Percentiles rank a stretch among this genome's conserved stretches.
These are phyloP conservation scores for Rousettus leschenaultii DNA, from an alignment of 2,113 vertebrate species.

Conservation along the genomic window DNA sequence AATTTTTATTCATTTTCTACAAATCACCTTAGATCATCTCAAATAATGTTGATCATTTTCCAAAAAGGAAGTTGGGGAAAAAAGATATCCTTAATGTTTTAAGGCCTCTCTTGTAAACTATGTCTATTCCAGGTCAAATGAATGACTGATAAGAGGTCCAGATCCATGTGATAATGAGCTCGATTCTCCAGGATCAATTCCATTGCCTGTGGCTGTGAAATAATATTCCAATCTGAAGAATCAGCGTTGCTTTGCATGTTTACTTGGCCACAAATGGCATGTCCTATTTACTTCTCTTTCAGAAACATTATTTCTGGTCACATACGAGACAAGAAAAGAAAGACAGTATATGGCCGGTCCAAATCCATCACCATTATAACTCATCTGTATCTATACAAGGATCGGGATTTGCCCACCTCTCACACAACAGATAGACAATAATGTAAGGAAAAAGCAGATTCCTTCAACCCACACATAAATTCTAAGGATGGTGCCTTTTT, in stretches of 20 bases:
- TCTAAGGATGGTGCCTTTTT: neutral
- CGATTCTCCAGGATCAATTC: neutral
- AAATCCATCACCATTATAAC: neutral
- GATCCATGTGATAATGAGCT: neutral
- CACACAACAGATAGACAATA: neutral
- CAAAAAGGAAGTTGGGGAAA: neutral
- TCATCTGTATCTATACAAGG: neutral
- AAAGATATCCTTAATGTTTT: neutral
- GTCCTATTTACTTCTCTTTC: neutral
- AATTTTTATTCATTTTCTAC: neutral
- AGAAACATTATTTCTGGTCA: constrained; percentile 22
- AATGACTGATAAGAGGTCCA: neutral
- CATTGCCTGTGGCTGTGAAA: neutral
- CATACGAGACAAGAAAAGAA: neutral
- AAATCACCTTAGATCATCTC: neutral
- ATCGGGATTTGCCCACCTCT: neutral
- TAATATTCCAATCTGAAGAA: neutral
- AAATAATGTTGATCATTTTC: neutral
- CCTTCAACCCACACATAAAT: neutral
- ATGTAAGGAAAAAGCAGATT: neutral
- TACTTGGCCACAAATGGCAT: neutral
- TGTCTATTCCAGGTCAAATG: neutral
- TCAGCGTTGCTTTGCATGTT: neutral
- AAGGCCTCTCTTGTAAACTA: neutral
- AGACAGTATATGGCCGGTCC: neutral